Conservation (phyloP, 2,888 invertebrate species). For the Nomada fucata region DNA sequence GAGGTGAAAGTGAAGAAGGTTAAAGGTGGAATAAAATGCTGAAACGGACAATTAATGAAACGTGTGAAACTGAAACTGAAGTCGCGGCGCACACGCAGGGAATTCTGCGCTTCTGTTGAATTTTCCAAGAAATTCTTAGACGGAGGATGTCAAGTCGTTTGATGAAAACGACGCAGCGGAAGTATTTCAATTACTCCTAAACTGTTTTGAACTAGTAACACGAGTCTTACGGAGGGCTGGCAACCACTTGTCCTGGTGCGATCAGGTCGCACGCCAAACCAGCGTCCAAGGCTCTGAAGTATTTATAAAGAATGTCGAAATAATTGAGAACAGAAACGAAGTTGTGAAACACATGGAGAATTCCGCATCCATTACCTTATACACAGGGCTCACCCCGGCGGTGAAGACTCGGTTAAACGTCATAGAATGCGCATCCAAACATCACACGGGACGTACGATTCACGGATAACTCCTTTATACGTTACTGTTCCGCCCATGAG, state of each 20-base stretch:
- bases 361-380: no score
- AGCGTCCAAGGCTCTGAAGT: no score
- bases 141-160: slow-evolving; percentile 15
- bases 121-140: slow-evolving; percentile 44
- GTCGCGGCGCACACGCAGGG: slow-evolving; percentile 1
- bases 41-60: slow-evolving; percentile 24
- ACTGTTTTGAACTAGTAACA: slow-evolving; percentile 2
- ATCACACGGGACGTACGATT: background rate
- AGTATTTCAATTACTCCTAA: slow-evolving; percentile 37
- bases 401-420: background rate
- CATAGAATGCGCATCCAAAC: background rate
- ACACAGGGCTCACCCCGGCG: background rate
- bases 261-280: background rate
- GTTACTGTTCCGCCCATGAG: slow-evolving; percentile 3
- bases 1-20: no score
- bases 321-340: no score
- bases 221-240: background rate
- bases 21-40: no score
- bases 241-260: background rate
- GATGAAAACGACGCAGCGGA: slow-evolving; percentile 5
- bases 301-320: no score
- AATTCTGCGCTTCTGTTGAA: slow-evolving; percentile 22
- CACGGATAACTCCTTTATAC: background rate
- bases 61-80: slow-evolving; percentile 18
- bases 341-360: no score